Base-by-base conservation (phyloP, 2,888 invertebrate genomes). In the Apodemia duryi region DNA sequence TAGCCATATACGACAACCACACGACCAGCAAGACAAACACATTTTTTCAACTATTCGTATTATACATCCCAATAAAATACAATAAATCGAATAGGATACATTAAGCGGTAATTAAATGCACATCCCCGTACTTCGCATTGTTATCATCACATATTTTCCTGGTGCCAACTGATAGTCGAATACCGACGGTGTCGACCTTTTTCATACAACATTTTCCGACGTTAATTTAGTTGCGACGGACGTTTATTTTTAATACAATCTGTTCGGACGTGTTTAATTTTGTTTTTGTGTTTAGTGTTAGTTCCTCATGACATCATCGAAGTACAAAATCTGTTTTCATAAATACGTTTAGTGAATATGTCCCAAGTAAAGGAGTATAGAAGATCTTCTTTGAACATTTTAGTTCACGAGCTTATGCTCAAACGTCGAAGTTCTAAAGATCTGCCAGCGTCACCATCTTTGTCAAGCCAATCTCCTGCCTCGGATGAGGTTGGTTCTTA, bases 181-280 rank as follows among this genome's bases (percentile, higher is more conserved):
- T 49, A 38, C 63, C 21, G 52, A 49, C 67, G 63, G 60, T 66
- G 69, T 63, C 67, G 65, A 41, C 51, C 11, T 69, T 70, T 83
- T 83, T 81, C 82, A 78, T 46, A 46, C 46, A 76, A 80, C 86
- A 91, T 90, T 91, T 88, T 88, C 89, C 88, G 83, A 73, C 79
- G 83, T 80, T 77, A 82, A 80, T 84, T 85, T 85, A 78, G 70
- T 72, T 78, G 72, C 85, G 72, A 76, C 87, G 86, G 78, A 87
- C 90, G 90, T 76, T 82, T 75, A 69, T 70, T 74, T 69, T 66
- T 51, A 66, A 66, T 54, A 63, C 66, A 21, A 21, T 21, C 21
- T 72, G 74, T 76, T 74, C 71, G 66, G 69, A 67, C 68, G 71
- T 73, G 71, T 70, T 70, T 70, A 29, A 49, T 69, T 70, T 66